Base-by-base conservation (phyloP, 2,888 invertebrate species). In the Tenthredo livida region DNA sequence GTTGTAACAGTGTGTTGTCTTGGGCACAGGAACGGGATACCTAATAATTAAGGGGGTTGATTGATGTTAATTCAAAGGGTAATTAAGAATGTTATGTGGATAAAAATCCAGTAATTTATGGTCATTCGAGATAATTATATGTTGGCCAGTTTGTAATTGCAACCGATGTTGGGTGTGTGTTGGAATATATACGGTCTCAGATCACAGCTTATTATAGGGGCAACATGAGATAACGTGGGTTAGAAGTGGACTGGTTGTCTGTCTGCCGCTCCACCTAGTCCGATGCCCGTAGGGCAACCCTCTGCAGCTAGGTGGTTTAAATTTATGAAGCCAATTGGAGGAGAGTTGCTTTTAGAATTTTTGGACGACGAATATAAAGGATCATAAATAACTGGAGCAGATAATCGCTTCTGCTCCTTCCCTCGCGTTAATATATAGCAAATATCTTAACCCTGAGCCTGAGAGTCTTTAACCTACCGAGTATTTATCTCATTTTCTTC, bases 31-130 rank as follows among this genome's bases (percentile, higher is more conserved):
- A 83, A 83, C 47, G 65, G n/a, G 83, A 83, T 83, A 83, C 67
- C 83, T 67, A 83, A 83, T 83, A 83, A 83, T 83, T 83, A 83
- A 83, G 91, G 90, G 91, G 92, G 91, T 93, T 93, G 93, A 93
- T 93, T 93, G 93, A 93, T 93, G 93, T 93, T 93, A 93, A 93
- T 93, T 93, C 93, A 93, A 93, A 93, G 93, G 93, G 93, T 93
- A 93, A 93, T 93, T 93, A 93, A 93, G 93, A 93, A 93, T 92
- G 92, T 91, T 93, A 37, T 37, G 93, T 92, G 93, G 92, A 93
- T 93, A 93, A 93, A 93, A 93, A 93, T 93, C 89, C 91, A 89
- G 92, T 93, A 93, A 93, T 93, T 93, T 93, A 93, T 93, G 92
- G 93, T 93, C 93, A 93, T 93, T 93, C 92, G 91, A 89, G 91